Evolutionary conservation across 2,888 invertebrate genomes (phyloP).

Genomic region (Megaustenia siamemsis): DNA sequence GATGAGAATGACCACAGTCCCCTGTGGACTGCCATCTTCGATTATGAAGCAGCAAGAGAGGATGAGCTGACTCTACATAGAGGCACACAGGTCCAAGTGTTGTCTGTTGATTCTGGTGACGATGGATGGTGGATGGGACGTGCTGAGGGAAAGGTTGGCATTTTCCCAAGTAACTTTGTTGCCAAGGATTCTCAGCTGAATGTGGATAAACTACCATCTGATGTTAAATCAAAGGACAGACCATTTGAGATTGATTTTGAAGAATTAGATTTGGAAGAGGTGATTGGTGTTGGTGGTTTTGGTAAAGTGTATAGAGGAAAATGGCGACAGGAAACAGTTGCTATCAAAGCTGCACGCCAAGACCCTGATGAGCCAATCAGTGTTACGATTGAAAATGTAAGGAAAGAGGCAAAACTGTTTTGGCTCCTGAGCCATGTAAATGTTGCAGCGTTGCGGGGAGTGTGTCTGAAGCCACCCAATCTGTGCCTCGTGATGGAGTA

Average conservation of each 20-base stretch:
- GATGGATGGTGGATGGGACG: slow-evolving; percentile 98
- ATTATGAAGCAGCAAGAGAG: slow-evolving; percentile 94
- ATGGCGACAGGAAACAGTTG: slow-evolving; percentile 88
- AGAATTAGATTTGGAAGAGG: slow-evolving; percentile 92
- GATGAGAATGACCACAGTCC: slow-evolving; percentile 67
- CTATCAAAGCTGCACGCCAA: slow-evolving; percentile 95
- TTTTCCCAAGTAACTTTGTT: slow-evolving; percentile 96
- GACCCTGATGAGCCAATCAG: slow-evolving; percentile 92
- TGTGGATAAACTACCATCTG: slow-evolving; percentile 69
- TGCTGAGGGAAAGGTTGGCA: slow-evolving; percentile 86
- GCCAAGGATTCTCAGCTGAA: slow-evolving; percentile 66
- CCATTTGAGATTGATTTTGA: slow-evolving; percentile 91
- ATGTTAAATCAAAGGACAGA: slow-evolving; percentile 65
- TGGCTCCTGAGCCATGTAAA: slow-evolving; percentile 96
- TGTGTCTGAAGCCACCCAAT: slow-evolving; percentile 94
- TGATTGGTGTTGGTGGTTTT: slow-evolving; percentile 97
- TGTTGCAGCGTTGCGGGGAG: slow-evolving; percentile 95
- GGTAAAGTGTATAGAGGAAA: slow-evolving; percentile 86
- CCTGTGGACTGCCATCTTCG: slow-evolving; percentile 93
- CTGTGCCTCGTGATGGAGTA: slow-evolving; percentile 98
- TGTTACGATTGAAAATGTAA: slow-evolving; percentile 90
- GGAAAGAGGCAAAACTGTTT: slow-evolving; percentile 97
- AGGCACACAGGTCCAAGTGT: slow-evolving; percentile 92
- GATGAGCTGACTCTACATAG: slow-evolving; percentile 93
- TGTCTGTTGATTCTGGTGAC: slow-evolving; percentile 57